Evolutionary conservation across 2,797 vertebrate species (phyloP).

Genomic region (Halcyon chelicuti): DNA sequence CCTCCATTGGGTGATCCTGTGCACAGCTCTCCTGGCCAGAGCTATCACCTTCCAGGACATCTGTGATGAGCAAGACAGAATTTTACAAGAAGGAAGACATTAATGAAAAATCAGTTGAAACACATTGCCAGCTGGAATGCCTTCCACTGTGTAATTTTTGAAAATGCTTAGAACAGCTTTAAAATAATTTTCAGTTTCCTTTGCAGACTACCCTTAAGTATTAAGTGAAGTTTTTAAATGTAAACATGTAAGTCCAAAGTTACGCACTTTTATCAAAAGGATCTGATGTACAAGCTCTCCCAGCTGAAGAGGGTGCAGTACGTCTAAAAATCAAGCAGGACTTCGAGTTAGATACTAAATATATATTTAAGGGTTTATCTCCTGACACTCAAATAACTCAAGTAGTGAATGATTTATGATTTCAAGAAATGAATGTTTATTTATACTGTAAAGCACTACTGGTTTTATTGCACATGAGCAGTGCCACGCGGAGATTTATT

Average conservation of each 20-base stretch:
- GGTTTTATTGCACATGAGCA: slow-evolving; percentile 27
- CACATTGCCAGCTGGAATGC: not conserved
- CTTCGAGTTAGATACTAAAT: slow-evolving; percentile 28
- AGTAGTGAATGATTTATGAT: slow-evolving; percentile 36
- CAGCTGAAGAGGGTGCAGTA: not conserved
- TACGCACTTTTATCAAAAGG: not conserved
- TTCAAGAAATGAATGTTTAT: slow-evolving; percentile 31
- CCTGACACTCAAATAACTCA: slow-evolving; percentile 17
- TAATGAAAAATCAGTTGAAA: not conserved
- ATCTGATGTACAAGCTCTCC: not conserved
- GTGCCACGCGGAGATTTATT: slow-evolving; percentile 21
- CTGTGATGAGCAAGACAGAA: not conserved
- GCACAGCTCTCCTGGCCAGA: accelerated
- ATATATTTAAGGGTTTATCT: slow-evolving; percentile 41
- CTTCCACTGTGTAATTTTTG: not conserved
- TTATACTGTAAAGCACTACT: not conserved
- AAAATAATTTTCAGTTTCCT: not conserved
- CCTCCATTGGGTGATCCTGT: not conserved
- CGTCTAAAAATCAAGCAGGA: not conserved
- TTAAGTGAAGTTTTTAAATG: not conserved
- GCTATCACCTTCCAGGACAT: not conserved
- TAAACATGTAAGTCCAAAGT: not conserved
- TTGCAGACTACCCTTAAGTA: not conserved
- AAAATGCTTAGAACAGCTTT: not conserved
- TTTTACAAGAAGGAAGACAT: not conserved